phyloP scores from a whole-genome alignment of 2,113 vertebrate genomes.

The Origma solitaria region DNA sequence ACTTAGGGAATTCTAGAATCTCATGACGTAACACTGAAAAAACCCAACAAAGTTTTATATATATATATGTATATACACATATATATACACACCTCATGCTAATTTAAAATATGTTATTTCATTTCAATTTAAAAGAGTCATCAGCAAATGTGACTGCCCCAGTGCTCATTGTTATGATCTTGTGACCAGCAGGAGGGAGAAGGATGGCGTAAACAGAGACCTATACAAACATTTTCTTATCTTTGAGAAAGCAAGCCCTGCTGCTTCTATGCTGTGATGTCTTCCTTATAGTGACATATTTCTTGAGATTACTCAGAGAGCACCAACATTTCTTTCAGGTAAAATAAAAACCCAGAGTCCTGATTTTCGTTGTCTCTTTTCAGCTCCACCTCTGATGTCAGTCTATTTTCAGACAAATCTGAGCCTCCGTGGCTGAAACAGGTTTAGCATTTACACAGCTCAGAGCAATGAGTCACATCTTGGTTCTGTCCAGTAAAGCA shows the following conservation, averaged over 20 bases:
- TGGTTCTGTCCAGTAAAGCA: neutral
- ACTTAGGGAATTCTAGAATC: neutral
- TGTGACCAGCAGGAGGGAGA: neutral
- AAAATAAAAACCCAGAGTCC: neutral
- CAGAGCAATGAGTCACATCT: constrained; percentile 14
- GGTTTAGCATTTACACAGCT: neutral
- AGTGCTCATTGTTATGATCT: neutral
- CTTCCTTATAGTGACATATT: neutral
- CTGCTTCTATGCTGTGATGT: neutral
- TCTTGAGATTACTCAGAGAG: neutral
- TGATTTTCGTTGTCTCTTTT: neutral
- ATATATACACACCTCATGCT: neutral
- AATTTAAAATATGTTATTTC: neutral
- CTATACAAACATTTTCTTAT: neutral
- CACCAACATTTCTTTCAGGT: neutral
- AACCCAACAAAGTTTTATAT: too few relatives aligned
- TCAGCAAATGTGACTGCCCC: neutral
- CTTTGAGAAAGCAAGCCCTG: neutral
- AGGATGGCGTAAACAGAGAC: neutral
- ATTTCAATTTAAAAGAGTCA: neutral
- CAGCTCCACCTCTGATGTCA: neutral
- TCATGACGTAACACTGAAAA: neutral
- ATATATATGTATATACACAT: neutral
- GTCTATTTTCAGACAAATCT: neutral
- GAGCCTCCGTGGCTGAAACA: neutral